These are phyloP conservation scores for Siniperca undulata DNA, from an alignment of 2,797 vertebrate species.

Conservation along the genomic window DNA sequence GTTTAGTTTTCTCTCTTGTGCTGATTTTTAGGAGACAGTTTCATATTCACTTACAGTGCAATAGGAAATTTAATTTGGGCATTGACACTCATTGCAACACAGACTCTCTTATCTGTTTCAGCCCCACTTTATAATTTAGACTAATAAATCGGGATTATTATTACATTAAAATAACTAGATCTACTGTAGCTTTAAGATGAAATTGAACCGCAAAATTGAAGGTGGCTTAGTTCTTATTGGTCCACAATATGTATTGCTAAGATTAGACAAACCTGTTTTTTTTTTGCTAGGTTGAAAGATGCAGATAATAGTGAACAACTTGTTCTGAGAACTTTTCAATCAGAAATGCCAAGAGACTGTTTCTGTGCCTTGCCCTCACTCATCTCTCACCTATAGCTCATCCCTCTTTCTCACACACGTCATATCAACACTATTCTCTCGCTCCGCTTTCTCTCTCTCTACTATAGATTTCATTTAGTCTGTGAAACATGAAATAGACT, in stretches of 20 bases:
- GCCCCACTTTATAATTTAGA: conserved; percentile 15
- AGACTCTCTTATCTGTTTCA: conserved; percentile 25
- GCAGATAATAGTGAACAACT: conserved; percentile 13
- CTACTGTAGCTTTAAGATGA: conserved; percentile 15
- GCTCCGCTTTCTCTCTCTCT: conserved; percentile 12
- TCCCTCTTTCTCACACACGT: conserved; percentile 17
- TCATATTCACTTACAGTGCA: conserved; percentile 14
- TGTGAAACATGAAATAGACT: conserved; percentile 35
- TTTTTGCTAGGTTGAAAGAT: conserved; percentile 31
- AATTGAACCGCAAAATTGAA: background rate
- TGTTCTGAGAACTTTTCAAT: conserved; percentile 33
- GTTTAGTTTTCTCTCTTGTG: conserved; percentile 6
- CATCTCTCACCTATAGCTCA: conserved; percentile 20
- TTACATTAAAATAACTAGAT: conserved; percentile 24
- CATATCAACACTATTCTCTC: conserved; percentile 14
- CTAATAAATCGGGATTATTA: conserved; percentile 30
- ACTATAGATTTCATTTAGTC: conserved; percentile 14
- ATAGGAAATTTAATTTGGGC: conserved; percentile 32
- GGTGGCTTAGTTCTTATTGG: background rate
- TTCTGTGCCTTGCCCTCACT: conserved; percentile 15
- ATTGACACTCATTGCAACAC: conserved; percentile 25
- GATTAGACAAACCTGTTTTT: background rate
- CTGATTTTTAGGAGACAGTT: background rate
- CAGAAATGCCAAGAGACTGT: conserved; percentile 21
- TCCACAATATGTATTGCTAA: background rate